Base-by-base conservation (phyloP, 2,797 vertebrate genomes). In the Galago senegalensis region DNA sequence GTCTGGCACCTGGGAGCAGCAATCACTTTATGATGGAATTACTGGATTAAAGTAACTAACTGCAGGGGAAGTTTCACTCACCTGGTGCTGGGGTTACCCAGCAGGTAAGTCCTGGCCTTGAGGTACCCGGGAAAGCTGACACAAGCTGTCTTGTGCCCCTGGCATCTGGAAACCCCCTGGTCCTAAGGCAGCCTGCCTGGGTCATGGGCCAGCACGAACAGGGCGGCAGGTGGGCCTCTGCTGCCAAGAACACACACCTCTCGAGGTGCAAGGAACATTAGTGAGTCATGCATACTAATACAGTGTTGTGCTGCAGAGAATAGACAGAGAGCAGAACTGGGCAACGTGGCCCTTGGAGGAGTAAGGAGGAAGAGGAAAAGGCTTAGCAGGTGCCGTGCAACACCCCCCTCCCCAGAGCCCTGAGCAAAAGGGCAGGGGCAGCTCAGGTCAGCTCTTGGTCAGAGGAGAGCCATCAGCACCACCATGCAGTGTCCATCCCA, bases 301-400 rank as follows among this genome's bases (percentile, higher is more conserved):
- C 9, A 56, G 23, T 14, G 10, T 6, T 4, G 13, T 0, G 73
- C 1, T 14, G 9, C 25, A 23, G 34, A 5, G 20, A 3, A 29
- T 1, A 8, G 27, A 10, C 12, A 0, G 23, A 70, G 23, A 63
- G 20, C 65, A 34, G 5, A 27, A 4, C 5, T 12, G 46, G 43
- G 82, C 43, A 34, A 14, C 21, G 11, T 7, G 10, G n/a, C 14
- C 14, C 23, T n/a, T 37, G 4, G n/a, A 27, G n/a, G 65, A 37
- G 14, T 56, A 6, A 53, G 31, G 29, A 10, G 25, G 27, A 25
- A 43, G 56, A 40, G 7, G 49, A 29, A 40, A 86, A 27, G 21
- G 8, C 23, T 12, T 9, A 8, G 12, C 2, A 5, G 1, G 3
- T 1, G 10, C 49, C 7, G 0, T 5, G 29, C 9, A 31, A 4